A percentile compares a stretch with the other conserved stretches of the same genome.
Evolutionary conservation across 2,888 invertebrate genomes (phyloP).

Genomic region (Epirrita christyi): DNA sequence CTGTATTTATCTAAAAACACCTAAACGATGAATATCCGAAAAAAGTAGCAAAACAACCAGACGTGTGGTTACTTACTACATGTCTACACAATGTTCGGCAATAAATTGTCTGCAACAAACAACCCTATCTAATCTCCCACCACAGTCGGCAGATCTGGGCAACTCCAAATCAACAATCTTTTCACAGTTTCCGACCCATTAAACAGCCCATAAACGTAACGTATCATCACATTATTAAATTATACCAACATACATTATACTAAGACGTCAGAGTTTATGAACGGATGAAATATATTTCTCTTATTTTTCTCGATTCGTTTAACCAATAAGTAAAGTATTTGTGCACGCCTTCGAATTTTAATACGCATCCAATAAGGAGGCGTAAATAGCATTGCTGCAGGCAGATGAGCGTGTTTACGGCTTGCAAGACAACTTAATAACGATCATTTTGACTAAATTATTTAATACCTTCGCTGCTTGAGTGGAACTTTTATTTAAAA

Average conservation of each 20-base stretch:
- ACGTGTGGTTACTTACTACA: conserved; percentile 46
- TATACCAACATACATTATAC: conserved; percentile 29
- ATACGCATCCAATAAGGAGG: conserved; percentile 30
- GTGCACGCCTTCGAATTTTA: conserved; percentile 26
- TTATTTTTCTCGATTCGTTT: conserved; percentile 20
- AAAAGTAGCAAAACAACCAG: conserved; percentile 42
- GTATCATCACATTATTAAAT: conserved; percentile 56
- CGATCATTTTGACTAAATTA: conserved; percentile 31
- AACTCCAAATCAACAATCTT: conserved; percentile 65
- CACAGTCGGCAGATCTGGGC: conserved; percentile 42
- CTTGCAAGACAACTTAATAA: conserved; percentile 37
- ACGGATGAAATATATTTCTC: conserved; percentile 1
- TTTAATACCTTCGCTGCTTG: conserved; percentile 24
- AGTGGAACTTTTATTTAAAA: conserved; percentile 20
- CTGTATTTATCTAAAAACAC: conserved; percentile 10
- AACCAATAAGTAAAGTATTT: conserved; percentile 23
- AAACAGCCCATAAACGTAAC: conserved; percentile 63
- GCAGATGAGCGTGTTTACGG: conserved; percentile 34
- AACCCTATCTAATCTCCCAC: conserved; percentile 56
- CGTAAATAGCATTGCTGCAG: conserved; percentile 30
- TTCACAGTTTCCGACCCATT: conserved; percentile 74
- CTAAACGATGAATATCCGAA: conserved; percentile 26
- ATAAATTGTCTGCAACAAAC: conserved; percentile 71
- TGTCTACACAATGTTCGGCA: conserved; percentile 56
- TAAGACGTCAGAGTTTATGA: conserved; percentile 6